phyloP scores from a whole-genome alignment of 2,113 vertebrate species.

The Megaptera novaeangliae region DNA sequence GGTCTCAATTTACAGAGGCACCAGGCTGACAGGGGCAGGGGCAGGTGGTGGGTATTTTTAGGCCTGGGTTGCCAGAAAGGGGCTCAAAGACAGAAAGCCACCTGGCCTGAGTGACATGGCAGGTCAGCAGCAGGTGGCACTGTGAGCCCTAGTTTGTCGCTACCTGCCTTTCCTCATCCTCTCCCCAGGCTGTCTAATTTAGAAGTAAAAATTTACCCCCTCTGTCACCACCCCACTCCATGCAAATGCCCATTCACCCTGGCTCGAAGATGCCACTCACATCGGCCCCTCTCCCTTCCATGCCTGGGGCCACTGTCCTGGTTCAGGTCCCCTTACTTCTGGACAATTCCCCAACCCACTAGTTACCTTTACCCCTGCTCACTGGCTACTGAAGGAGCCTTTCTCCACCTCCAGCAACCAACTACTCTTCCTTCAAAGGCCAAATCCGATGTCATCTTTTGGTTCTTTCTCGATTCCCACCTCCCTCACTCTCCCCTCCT shows the following conservation, averaged over 20 bases:
- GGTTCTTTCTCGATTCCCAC: background rate
- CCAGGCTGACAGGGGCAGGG: background rate
- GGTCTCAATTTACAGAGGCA: conserved; percentile 38
- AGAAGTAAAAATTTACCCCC: background rate
- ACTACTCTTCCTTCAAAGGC: background rate
- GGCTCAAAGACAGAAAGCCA: conserved; percentile 32
- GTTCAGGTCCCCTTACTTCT: background rate
- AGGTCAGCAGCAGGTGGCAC: background rate
- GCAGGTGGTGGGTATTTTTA: conserved; percentile 65
- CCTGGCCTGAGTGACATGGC: background rate
- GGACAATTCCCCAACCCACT: background rate
- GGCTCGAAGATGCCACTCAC: background rate
- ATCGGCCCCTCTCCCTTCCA: background rate
- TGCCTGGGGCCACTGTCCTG: background rate
- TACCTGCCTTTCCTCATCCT: background rate
- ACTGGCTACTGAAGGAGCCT: background rate
- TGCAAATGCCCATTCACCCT: too few species aligned
- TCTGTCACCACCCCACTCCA: background rate
- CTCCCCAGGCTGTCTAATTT: background rate
- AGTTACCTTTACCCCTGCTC: background rate
- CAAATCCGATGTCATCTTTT: background rate
- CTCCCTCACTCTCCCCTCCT: background rate
- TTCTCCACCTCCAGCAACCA: background rate
- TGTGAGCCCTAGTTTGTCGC: background rate
- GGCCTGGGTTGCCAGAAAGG: background rate